Evolutionary conservation across 2,888 invertebrate species (phyloP), one percentile per base, ranked within the genome.

Genomic region (Beris chalybata): DNA sequence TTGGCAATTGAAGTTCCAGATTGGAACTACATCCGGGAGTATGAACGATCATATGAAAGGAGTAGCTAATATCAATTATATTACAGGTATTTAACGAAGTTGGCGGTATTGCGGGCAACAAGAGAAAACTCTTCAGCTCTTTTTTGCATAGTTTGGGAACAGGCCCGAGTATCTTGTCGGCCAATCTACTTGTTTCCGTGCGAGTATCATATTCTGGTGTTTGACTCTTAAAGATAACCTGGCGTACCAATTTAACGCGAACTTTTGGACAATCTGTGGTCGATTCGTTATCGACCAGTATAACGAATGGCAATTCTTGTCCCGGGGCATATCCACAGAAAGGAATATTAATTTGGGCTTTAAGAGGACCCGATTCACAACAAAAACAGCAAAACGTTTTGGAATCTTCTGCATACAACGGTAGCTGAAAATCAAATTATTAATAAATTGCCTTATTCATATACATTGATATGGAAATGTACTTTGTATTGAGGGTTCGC

Each of bases 361-460:
- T 84, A 69, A 92, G 79, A 0, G 91, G 89, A 0, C 87, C 85
- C 0, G 89, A 88, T 1, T 84, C 85, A 73, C 91, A 91, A 73
- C 90, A 92, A 70, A 89, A 86, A 69, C 91, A 91, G 73, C 91
- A 89, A 74, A 91, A 88, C 4, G 86, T 86, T 78, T 91, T 91
- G 70, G 87, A 87, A 74, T 89, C 83, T 74, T 89, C 88, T 74
- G 86, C 83, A 56, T 85, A 85, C 11, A 88, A 82, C 4, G 88
- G 86, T 77, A 87, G 85, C 89, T 90, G 38, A 12, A 44, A 44
- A 44, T n/a, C 2, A 44, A 12, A 9, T 44, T 48, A 48, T 52
- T 11, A 11, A 15, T 52, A 9, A 52, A 52, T 52, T n/a, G n/a
- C n/a, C n/a, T n/a, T 50, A 9, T 50, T 3, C 11, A n/a, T n/a